These are phyloP conservation scores for Linyphia triangularis DNA, from an alignment of 2,888 invertebrate species.

Conservation along the genomic window DNA sequence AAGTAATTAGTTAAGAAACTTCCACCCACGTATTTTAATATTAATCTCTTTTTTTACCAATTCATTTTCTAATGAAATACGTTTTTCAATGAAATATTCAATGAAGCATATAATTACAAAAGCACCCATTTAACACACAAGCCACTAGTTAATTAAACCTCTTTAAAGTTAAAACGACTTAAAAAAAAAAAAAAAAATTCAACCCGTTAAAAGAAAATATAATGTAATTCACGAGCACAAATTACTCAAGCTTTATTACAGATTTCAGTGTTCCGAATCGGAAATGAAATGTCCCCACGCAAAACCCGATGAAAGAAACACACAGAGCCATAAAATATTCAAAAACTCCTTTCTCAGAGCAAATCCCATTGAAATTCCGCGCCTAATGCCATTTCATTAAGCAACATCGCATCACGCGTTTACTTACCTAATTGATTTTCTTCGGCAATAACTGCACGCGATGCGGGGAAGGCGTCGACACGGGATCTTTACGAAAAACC, in stretches of 20 bases:
- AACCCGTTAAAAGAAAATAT: background rate
- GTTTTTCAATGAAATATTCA: background rate
- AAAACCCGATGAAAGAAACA: background rate
- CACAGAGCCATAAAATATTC: conserved; percentile 42
- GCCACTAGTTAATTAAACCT: background rate
- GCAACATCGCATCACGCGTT: background rate
- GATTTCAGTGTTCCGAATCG: background rate
- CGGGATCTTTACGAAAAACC: conserved; percentile 26
- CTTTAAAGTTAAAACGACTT: background rate
- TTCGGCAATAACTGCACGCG: conserved; percentile 12
- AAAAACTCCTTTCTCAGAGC: background rate
- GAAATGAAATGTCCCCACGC: conserved; percentile 1
- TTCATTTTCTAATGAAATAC: too few relatives aligned
- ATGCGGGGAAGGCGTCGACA: conserved; percentile 32
- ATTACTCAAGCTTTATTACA: conserved; percentile 11
- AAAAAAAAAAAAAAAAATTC: background rate
- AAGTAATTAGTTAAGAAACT: too few relatives aligned
- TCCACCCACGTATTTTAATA: too few relatives aligned
- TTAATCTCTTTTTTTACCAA: too few relatives aligned
- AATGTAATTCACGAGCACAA: background rate
- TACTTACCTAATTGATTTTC: conserved; percentile 53
- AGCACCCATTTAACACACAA: background rate
- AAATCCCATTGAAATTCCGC: conserved; percentile 36
- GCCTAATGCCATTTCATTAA: conserved; percentile 9
- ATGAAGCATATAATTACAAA: background rate